Conservation (phyloP, 2,888 invertebrate genomes). For the Aphidius colemani region DNA sequence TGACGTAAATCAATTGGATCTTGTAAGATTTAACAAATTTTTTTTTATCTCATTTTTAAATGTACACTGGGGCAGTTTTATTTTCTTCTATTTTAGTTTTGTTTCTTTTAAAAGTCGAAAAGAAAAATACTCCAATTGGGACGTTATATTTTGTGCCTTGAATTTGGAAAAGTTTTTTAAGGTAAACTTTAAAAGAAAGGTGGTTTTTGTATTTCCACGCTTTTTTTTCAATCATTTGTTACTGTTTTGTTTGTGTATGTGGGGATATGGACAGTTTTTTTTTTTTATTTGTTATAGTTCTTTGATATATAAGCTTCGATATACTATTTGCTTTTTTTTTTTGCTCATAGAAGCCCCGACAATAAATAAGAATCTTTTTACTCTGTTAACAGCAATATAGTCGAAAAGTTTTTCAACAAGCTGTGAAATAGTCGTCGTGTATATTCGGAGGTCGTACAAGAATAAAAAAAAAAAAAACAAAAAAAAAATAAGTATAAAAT, state of each 20-base stretch:
- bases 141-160: background rate
- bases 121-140: background rate
- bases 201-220: background rate
- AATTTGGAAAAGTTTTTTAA: background rate
- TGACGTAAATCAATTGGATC: no score
- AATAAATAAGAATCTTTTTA: constrained; percentile 38
- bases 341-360: constrained; percentile 18
- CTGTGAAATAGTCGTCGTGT: constrained; percentile 29
- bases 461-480: constrained; percentile 28
- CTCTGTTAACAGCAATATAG: constrained; percentile 32
- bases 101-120: background rate
- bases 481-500: background rate
- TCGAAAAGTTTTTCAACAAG: constrained; percentile 33
- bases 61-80: no score
- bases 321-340: background rate
- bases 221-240: constrained; percentile 2
- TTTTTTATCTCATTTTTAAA: no score
- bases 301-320: background rate
- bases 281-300: constrained; percentile 3
- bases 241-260: background rate
- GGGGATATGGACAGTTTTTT: background rate
- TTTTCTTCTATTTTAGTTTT: no score
- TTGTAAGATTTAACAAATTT: no score
- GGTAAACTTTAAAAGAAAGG: constrained; percentile 2
- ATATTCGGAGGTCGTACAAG: constrained; percentile 6